These are phyloP conservation scores for Nemotelus nigrinus DNA, from an alignment of 2,888 invertebrate genomes.

Conservation along the genomic window DNA sequence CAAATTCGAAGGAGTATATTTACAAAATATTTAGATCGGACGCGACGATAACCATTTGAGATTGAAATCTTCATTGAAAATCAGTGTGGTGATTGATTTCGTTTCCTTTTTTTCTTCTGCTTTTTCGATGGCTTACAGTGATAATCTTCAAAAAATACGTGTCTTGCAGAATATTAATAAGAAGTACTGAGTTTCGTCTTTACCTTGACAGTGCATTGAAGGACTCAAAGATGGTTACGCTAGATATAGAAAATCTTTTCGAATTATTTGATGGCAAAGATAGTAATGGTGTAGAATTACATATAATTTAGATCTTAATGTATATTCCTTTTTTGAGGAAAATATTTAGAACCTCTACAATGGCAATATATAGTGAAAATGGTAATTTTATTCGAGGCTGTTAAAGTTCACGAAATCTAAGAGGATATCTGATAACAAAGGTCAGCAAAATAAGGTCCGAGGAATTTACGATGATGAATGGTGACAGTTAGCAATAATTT, in stretches of 20 bases:
- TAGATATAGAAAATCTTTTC: not conserved
- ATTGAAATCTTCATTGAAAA: slow-evolving; percentile 7
- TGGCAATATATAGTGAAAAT: too few relatives aligned
- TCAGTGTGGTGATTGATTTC: slow-evolving; percentile 21
- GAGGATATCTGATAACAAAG: too few relatives aligned
- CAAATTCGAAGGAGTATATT: slow-evolving; percentile 47
- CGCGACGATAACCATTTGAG: slow-evolving; percentile 51
- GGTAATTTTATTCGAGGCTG: too few relatives aligned
- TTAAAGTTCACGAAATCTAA: too few relatives aligned
- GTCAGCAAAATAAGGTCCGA: too few relatives aligned
- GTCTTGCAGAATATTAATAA: slow-evolving; percentile 37
- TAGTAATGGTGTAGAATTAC: slow-evolving; percentile 41
- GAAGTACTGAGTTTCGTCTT: not conserved
- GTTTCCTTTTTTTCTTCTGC: not conserved
- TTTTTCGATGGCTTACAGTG: not conserved
- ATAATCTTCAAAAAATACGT: slow-evolving; percentile 8
- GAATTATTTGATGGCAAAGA: not conserved
- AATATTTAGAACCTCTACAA: too few relatives aligned
- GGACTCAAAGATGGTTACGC: not conserved
- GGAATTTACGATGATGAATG: too few relatives aligned
- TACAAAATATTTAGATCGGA: slow-evolving; percentile 54
- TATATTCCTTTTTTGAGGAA: not conserved
- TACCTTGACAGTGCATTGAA: not conserved
- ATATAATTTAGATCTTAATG: slow-evolving; percentile 33
- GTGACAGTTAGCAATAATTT: too few relatives aligned